Percentiles rank a stretch among this genome's conserved stretches.
Conservation (phyloP, 2,888 invertebrate species). For the Pammene aurita region DNA sequence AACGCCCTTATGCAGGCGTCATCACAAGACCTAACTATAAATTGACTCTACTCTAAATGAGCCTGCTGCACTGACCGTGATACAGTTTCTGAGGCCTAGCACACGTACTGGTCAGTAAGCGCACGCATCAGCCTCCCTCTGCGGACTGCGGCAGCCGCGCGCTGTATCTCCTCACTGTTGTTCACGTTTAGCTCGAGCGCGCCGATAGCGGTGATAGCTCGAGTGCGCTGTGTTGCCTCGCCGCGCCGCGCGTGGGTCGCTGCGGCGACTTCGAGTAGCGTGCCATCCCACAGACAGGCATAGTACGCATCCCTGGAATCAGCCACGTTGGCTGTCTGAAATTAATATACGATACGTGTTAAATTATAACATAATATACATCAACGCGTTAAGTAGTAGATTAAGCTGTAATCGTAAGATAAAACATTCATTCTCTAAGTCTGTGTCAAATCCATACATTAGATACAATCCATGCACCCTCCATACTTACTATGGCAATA, state of each 20-base stretch:
- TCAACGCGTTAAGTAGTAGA: no score
- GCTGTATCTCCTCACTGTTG: constrained; percentile 77
- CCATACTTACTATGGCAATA: no score
- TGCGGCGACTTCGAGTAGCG: constrained; percentile 95
- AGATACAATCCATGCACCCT: no score
- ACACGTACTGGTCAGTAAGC: background rate
- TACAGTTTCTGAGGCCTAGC: background rate
- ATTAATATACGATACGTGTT: background rate
- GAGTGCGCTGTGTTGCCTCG: constrained; percentile 93
- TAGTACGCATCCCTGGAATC: constrained; percentile 98
- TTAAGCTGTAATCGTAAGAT: no score
- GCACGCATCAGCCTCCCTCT: constrained; percentile 1
- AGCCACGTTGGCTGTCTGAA: constrained; percentile 81
- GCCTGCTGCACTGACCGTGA: no score
- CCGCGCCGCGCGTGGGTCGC: constrained; percentile 93
- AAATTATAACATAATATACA: no score
- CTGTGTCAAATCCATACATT: no score
- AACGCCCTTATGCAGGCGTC: no score
- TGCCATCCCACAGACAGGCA: constrained; percentile 97
- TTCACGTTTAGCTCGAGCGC: constrained; percentile 96
- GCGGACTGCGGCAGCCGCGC: background rate
- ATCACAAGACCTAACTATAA: no score
- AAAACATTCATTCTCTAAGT: no score
- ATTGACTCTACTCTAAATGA: no score
- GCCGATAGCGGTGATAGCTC: constrained; percentile 92